These are phyloP conservation scores for Drosophila ezoana DNA, from an alignment of 2,888 invertebrate species.

Conservation along the genomic window DNA sequence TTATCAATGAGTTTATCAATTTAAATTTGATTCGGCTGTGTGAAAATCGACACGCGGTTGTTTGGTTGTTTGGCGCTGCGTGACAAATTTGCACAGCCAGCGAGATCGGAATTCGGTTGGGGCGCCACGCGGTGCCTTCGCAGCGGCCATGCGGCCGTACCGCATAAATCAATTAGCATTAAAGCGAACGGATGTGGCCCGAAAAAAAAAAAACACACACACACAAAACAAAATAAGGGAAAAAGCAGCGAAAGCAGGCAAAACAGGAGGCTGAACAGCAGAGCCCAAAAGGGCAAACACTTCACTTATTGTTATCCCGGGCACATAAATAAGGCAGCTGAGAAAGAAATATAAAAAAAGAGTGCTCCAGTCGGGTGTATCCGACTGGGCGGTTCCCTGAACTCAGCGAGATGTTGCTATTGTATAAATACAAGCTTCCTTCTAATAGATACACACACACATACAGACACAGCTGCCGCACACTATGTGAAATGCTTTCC, in stretches of 20 bases:
- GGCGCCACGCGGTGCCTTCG: constrained; percentile 30
- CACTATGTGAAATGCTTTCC: no score
- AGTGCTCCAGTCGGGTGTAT: no score
- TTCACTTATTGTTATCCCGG: constrained; percentile 60
- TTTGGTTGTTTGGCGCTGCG: constrained; percentile 13
- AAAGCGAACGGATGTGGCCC: constrained; percentile 25
- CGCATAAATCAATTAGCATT: constrained; percentile 73
- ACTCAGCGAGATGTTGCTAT: no score
- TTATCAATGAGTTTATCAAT: constrained; percentile 58
- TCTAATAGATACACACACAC: no score
- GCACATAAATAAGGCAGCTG: constrained; percentile 49
- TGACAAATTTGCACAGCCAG: constrained; percentile 46
- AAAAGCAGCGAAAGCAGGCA: not conserved
- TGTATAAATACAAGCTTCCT: no score
- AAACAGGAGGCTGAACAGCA: constrained; percentile 1
- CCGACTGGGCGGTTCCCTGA: no score
- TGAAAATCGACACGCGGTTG: constrained; percentile 53
- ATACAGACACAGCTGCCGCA: no score
- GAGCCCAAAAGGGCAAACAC: constrained; percentile 51
- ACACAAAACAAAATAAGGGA: not conserved
- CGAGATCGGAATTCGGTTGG: constrained; percentile 2
- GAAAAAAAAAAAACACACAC: not conserved
- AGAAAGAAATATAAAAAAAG: constrained; percentile 3
- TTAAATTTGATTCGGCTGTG: constrained; percentile 58
- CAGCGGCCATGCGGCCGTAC: constrained; percentile 17